Evolutionary conservation across 2,113 vertebrate genomes (phyloP).

Genomic region (Cavia porcellus): DNA sequence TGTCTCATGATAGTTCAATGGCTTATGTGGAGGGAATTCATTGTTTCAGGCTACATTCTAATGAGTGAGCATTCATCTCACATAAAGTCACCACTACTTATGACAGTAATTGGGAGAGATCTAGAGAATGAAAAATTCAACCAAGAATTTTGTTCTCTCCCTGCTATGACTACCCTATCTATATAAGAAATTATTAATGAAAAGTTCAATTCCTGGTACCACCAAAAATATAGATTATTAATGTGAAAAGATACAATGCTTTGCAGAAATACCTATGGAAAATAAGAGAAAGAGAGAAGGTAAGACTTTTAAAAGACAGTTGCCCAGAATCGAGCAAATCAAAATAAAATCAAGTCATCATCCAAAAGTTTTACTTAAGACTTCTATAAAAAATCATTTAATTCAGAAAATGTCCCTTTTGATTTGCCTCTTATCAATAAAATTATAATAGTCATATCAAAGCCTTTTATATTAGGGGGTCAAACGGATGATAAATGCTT

Average conservation of each 20-base stretch:
- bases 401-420: conserved; percentile 54
- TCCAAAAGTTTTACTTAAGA: conserved; percentile 4
- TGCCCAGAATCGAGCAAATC: neutral
- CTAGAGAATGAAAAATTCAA: conserved; percentile 70
- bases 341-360: neutral
- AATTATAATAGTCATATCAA: conserved; percentile 44
- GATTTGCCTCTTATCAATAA: conserved; percentile 40
- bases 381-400: neutral
- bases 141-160: conserved; percentile 26
- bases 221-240: neutral
- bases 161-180: conserved; percentile 43
- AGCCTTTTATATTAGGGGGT: neutral
- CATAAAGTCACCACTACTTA: conserved; percentile 68
- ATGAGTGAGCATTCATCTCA: conserved; percentile 73
- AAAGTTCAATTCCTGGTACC: neutral
- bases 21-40: conserved; percentile 76
- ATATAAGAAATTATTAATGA: conserved; percentile 30
- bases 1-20: conserved; percentile 76
- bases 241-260: conserved; percentile 1
- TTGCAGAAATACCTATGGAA: neutral
- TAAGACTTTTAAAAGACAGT: neutral
- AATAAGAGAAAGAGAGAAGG: neutral
- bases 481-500: conserved; percentile 22
- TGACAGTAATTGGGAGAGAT: conserved; percentile 71
- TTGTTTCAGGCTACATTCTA: conserved; percentile 78